Conservation (phyloP, 1,140 invertebrate species). For the Manduca sexta region DNA sequence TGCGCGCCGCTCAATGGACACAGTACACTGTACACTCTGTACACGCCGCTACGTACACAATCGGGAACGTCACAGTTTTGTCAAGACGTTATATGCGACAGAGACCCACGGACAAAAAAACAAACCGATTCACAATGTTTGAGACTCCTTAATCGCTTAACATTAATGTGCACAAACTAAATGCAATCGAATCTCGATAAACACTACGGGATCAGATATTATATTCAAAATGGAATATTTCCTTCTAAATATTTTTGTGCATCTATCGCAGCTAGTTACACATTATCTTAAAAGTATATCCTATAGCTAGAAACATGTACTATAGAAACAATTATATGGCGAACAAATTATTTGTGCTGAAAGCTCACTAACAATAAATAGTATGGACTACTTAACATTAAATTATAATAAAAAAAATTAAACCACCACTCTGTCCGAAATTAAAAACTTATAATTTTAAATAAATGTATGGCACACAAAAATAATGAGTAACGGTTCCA, state of each 20-base stretch:
- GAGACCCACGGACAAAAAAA: slow-evolving; percentile 13
- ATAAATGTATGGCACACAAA: too few species aligned
- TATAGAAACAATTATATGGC: slow-evolving; percentile 18
- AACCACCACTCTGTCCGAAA: slow-evolving; percentile 1
- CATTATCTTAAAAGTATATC: slow-evolving; percentile 25
- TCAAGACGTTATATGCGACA: slow-evolving; percentile 39
- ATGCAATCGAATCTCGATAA: slow-evolving; percentile 4
- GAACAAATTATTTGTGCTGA: slow-evolving; percentile 25
- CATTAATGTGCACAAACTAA: slow-evolving; percentile 4
- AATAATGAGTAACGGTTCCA: too few species aligned
- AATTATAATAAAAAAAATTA: background rate
- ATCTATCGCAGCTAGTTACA: slow-evolving; percentile 24
- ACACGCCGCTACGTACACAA: too few species aligned
- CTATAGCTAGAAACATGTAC: slow-evolving; percentile 27
- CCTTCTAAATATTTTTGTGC: slow-evolving; percentile 19
- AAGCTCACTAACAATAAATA: slow-evolving; percentile 16
- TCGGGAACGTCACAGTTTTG: slow-evolving; percentile 33
- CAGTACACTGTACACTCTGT: slow-evolving; percentile 1
- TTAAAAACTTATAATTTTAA: too few species aligned
- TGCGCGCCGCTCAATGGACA: too few species aligned
- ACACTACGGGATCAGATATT: background rate
- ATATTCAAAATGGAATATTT: background rate
- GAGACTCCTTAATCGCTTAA: background rate
- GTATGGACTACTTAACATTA: background rate
- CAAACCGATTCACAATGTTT: slow-evolving; percentile 6